These are phyloP conservation scores for Dromas ardeola DNA, from an alignment of 2,113 vertebrate genomes.

Conservation along the genomic window DNA sequence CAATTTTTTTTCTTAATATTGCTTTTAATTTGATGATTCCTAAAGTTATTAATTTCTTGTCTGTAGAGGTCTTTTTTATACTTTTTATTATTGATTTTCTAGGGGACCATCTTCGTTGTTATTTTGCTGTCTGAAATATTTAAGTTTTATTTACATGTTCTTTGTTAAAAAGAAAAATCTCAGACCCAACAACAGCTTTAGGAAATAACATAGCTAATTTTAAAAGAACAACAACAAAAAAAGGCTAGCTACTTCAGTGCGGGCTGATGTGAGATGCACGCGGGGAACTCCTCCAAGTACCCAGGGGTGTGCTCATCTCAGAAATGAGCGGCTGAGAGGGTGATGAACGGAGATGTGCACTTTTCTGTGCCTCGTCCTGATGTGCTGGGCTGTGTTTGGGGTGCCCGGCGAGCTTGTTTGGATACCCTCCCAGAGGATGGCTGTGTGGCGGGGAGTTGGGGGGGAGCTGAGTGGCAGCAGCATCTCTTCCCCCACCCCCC, in stretches of 20 bases:
- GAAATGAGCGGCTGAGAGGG: neutral
- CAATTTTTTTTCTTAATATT: neutral
- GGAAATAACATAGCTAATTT: neutral
- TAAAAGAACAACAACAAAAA: neutral
- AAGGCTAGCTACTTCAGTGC: neutral
- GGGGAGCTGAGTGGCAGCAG: neutral
- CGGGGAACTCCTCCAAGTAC: neutral
- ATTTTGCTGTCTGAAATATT: neutral
- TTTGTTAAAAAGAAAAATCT: neutral
- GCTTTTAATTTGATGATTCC: neutral
- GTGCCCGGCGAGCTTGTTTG: neutral
- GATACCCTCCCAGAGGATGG: conserved; percentile 14
- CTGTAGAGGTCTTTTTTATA: neutral
- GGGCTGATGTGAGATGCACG: rapidly evolving
- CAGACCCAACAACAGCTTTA: neutral
- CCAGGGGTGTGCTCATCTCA: neutral
- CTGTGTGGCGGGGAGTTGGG: neutral
- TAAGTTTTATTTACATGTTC: neutral
- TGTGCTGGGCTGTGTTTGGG: rapidly evolving
- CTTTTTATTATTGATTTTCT: neutral
- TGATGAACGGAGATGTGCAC: neutral
- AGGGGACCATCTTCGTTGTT: neutral
- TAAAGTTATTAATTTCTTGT: neutral
- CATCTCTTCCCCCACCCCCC: conserved; percentile 13
- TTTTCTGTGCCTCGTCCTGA: neutral